phyloP scores from a whole-genome alignment of 2,888 invertebrate species.

The Myopa tessellatipennis region DNA sequence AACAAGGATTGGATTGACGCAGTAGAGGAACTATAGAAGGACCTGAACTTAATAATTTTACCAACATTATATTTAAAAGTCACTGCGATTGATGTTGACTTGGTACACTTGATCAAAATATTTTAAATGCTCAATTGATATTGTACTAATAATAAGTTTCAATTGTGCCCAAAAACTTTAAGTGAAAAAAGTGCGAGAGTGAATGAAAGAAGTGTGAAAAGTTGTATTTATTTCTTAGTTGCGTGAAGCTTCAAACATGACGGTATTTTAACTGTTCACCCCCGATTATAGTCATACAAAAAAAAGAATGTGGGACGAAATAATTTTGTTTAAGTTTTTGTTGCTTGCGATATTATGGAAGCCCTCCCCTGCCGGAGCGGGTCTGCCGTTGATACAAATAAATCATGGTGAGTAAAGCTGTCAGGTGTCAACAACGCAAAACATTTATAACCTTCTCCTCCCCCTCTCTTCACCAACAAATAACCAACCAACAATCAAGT shows the following conservation, averaged over 20 bases:
- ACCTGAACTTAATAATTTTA: background rate
- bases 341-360: slow-evolving; percentile 49
- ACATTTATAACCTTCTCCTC: background rate
- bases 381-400: slow-evolving; percentile 64
- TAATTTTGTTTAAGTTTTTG: slow-evolving; percentile 48
- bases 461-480: background rate
- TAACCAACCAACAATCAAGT: no score
- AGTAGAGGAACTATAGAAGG: background rate
- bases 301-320: slow-evolving; percentile 45
- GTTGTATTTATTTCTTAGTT: background rate
- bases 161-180: no score
- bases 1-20: slow-evolving; percentile 31
- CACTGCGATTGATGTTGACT: no score
- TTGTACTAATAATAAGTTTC: no score
- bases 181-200: no score
- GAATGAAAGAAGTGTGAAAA: no score
- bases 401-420: slow-evolving; percentile 64
- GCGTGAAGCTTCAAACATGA: background rate
- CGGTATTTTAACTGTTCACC: slow-evolving; percentile 17
- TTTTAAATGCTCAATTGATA: no score
- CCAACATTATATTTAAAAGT: background rate
- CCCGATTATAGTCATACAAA: background rate
- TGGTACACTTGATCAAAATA: no score
- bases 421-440: slow-evolving; percentile 7
- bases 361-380: slow-evolving; percentile 50